Evolutionary conservation across 2,888 invertebrate genomes (phyloP), one percentile per base, ranked within the genome.

Genomic region (Carcina quercana): DNA sequence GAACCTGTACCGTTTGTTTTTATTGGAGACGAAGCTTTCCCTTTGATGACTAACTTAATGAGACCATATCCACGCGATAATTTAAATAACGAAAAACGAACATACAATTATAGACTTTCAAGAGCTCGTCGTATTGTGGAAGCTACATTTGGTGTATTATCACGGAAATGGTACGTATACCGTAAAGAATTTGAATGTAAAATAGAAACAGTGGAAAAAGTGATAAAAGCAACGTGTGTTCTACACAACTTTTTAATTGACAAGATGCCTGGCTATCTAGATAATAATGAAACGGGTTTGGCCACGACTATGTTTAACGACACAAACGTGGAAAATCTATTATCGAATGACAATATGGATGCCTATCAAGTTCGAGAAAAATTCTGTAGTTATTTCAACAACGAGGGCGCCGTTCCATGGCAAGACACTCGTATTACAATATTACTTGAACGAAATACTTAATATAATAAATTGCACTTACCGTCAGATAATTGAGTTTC

Each of bases 101-200:
- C 21, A 42, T 50, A 20, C 27, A 50, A 50, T 35, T 47, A 46
- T 28, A 36, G 50, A 43, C 34, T 47, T 14, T 43, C 38, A 31
- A 37, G 42, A 22, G 45, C 45, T 13, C 43, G 45, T 36, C 39
- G 43, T 15, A 43, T 43, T 36, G 43, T 48, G n/a, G 48, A 45
- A 39, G 38, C 42, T 32, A 43, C 48, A 32, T 48, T 46, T 32
- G 45, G 44, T 25, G 40, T 49, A 41, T 33, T 49, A 37, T 15
- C 42, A 29, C 32, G 42, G 28, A 45, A 42, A 38, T 47, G 42
- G 42, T 38, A 37, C 32, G 45, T 43, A 29, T 45, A 45, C 11
- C 22, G 22, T 11, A 22, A 10, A 22, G 22, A 22, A 5, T 22
- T 22, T 5, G 22, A 22, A 10, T 22, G 22, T 10, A n/a, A 22